These are phyloP conservation scores for Scaptomyza flava DNA, from an alignment of 2,888 invertebrate species.

Conservation along the genomic window DNA sequence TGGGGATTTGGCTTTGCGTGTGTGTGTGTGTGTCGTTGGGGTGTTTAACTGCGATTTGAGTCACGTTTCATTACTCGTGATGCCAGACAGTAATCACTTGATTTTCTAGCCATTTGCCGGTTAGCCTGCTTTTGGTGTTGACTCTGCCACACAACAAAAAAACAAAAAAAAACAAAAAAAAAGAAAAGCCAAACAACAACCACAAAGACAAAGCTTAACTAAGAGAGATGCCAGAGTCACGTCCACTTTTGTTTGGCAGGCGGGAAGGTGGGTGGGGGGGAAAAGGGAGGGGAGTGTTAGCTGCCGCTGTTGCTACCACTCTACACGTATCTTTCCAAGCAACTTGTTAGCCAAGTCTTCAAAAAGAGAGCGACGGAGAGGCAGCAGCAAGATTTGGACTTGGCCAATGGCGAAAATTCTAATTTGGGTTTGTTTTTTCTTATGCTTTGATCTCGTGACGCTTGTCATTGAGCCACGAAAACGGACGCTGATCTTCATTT, in stretches of 20 bases:
- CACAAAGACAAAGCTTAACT: neutral
- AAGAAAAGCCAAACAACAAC: neutral
- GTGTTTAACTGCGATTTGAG: constrained; percentile 81
- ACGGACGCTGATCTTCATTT: constrained; percentile 50
- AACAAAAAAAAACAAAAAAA: too few relatives aligned
- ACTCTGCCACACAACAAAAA: constrained; percentile 40
- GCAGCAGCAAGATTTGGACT: constrained; percentile 2
- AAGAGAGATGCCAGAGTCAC: constrained; percentile 36
- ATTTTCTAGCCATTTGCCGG: constrained; percentile 68
- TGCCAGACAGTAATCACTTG: constrained; percentile 81
- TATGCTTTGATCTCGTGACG: constrained; percentile 77
- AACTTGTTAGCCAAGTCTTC: constrained; percentile 32
- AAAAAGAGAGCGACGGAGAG: neutral
- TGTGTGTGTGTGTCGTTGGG: constrained; percentile 37
- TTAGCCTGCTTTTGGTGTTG: constrained; percentile 46
- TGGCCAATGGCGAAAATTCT: constrained; percentile 56
- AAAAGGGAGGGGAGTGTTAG: constrained; percentile 11
- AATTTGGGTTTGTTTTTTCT: constrained; percentile 67
- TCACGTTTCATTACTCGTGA: constrained; percentile 82
- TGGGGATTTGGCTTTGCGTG: constrained; percentile 52
- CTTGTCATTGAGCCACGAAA: constrained; percentile 63
- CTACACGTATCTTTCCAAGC: constrained; percentile 35
- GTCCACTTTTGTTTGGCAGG: constrained; percentile 11
- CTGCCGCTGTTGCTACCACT: constrained; percentile 48
- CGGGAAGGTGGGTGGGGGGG: neutral